Conservation (phyloP, 2,888 invertebrate species). For the Exephanes ischioxanthus region DNA sequence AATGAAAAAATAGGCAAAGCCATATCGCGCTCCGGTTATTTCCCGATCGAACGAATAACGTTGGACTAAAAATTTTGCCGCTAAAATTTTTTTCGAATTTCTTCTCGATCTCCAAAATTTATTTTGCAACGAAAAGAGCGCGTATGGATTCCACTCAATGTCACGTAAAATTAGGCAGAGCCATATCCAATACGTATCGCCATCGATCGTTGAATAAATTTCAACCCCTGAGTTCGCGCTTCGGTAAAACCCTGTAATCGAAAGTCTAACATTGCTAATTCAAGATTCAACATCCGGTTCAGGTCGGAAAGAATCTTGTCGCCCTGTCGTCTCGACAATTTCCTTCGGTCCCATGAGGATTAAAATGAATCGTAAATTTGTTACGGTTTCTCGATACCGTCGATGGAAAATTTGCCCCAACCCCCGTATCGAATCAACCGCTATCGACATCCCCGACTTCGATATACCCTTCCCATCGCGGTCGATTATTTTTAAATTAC, state of each 20-base stretch:
- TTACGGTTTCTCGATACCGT: conserved; percentile 57
- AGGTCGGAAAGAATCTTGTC: not conserved
- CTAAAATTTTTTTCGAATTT: not conserved
- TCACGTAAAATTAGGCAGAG: conserved; percentile 4
- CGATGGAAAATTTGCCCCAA: conserved; percentile 58
- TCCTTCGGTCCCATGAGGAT: conserved; percentile 27
- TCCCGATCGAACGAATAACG: not conserved
- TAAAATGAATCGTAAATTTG: conserved; percentile 40
- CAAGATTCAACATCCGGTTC: conserved; percentile 18
- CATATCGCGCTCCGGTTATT: not conserved
- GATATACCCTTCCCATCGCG: conserved; percentile 52
- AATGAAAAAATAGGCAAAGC: conserved; percentile 2
- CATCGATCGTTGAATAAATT: conserved; percentile 2
- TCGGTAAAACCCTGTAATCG: conserved; percentile 1
- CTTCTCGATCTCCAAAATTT: not conserved
- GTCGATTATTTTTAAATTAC: conserved; percentile 67
- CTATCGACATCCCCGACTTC: conserved; percentile 23
- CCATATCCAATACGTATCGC: not conserved
- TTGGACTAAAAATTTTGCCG: not conserved
- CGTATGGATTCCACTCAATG: conserved; percentile 8
- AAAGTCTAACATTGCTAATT: conserved; percentile 11
- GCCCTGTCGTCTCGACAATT: conserved; percentile 1
- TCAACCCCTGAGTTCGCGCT: not conserved
- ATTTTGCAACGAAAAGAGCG: too few species aligned
- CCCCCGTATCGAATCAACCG: conserved; percentile 44